Conservation (phyloP, 2,888 invertebrate species). For the Micoletzkya japonica region DNA sequence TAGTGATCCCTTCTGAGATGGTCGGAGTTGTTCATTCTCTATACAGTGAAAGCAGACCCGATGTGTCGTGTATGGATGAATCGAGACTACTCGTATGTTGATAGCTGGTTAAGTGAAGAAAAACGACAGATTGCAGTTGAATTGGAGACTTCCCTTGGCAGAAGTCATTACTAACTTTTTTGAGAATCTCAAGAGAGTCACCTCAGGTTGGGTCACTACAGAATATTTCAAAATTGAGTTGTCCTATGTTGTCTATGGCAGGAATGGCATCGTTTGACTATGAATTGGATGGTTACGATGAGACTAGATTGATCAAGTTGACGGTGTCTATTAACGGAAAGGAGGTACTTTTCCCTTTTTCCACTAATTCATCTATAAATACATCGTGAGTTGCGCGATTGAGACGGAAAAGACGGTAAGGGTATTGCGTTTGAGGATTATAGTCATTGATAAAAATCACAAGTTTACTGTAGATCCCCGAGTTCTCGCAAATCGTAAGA, state of each 20-base stretch:
- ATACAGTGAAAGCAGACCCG: constrained; percentile 54
- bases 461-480: constrained; percentile 40
- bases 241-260: constrained; percentile 68
- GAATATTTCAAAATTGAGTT: neutral
- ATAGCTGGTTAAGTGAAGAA: neutral
- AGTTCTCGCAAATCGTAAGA: constrained; percentile 58
- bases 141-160: constrained; percentile 82
- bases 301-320: constrained; percentile 79
- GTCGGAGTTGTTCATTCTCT: constrained; percentile 53
- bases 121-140: constrained; percentile 75
- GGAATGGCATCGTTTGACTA: constrained; percentile 91
- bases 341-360: constrained; percentile 32
- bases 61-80: constrained; percentile 71
- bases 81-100: constrained; percentile 73
- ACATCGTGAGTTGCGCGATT: neutral
- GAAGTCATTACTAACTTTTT: constrained; percentile 95
- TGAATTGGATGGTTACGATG: constrained; percentile 82
- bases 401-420: neutral
- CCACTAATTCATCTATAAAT: neutral
- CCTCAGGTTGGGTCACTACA: neutral
- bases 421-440: neutral
- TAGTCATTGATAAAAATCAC: neutral
- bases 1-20: constrained; percentile 56
- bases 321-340: constrained; percentile 76
- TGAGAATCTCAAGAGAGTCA: constrained; percentile 85